These are phyloP conservation scores for Florisuga fusca DNA, from an alignment of 2,797 vertebrate species.

Conservation along the genomic window DNA sequence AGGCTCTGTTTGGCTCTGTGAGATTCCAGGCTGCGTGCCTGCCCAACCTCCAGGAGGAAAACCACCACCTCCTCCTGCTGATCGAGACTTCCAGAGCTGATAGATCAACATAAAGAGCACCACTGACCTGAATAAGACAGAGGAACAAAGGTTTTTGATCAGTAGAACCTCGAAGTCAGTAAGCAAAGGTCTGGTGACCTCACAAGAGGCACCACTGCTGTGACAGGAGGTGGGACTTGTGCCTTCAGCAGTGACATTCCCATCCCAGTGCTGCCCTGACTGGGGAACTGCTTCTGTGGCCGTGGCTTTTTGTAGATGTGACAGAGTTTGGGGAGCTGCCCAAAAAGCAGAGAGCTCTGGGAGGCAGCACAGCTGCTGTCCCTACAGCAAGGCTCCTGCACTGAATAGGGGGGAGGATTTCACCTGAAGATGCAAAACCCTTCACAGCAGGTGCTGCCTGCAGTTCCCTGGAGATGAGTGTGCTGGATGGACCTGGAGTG, in stretches of 20 bases:
- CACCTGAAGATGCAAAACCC: fast-evolving
- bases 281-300: background rate
- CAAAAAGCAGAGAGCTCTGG: background rate
- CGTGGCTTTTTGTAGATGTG: background rate
- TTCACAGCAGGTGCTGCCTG: background rate
- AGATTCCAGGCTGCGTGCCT: fast-evolving
- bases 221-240: fast-evolving
- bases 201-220: fast-evolving
- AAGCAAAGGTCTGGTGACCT: background rate
- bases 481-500: background rate
- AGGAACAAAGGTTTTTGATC: background rate
- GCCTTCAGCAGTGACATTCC: background rate
- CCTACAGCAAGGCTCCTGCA: background rate
- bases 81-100: background rate
- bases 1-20: background rate
- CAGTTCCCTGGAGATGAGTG: fast-evolving
- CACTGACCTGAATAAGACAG: background rate
- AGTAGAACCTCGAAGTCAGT: background rate
- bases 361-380: fast-evolving
- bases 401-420: fast-evolving
- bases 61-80: background rate
- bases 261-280: background rate
- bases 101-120: background rate
- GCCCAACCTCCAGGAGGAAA: background rate
- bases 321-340: background rate